Base-by-base conservation (phyloP, 2,888 invertebrate species). In the Tachina fera region DNA sequence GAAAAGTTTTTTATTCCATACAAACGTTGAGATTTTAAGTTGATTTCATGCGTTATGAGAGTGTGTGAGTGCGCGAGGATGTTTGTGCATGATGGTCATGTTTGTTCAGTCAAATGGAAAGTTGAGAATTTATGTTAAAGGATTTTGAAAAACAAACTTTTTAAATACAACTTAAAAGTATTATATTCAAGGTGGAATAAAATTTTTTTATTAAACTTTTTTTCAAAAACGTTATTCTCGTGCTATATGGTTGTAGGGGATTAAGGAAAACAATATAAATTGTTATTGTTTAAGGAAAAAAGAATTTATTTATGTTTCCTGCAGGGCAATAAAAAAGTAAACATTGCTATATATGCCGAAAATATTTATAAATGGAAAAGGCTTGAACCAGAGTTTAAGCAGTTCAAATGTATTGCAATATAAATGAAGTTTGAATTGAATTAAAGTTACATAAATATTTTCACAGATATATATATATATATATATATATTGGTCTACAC, bases 41-140 rank as follows among this genome's bases (percentile, higher is more conserved):
- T 45, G 47, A 49, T 67, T 75, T 53, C 31, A 70, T 60, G 31
- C 31, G 31, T 51, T 51, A 1, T 45, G 43, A 16, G 53, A 49
- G 43, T 31, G 5, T 58, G 14, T 60, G 49, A 72, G 47, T 47
- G 45, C 70, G 45, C 14, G 39, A 58, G 56, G n/a, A 72, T 58
- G 74, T 82, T 70, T 80, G 53, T 72, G 51, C 10, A 70, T 61
- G 79, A 83, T 85, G 79, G 83, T 79, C 75, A 83, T 83, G 86
- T 86, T 86, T 86, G 86, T 68, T 76, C 67, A 83, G 86, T 80
- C 81, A 83, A 86, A 86, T 86, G 83, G 83, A 83, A 86, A 86
- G 83, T 83, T 86, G 67, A 72, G 83, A 86, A 86, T 83, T 77
- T 77, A 81, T 78, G 74, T 58, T 56, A 83, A 83, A 53, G 79